These are phyloP conservation scores for Cossypha niveicapilla DNA, from an alignment of 2,797 vertebrate genomes.

Conservation along the genomic window DNA sequence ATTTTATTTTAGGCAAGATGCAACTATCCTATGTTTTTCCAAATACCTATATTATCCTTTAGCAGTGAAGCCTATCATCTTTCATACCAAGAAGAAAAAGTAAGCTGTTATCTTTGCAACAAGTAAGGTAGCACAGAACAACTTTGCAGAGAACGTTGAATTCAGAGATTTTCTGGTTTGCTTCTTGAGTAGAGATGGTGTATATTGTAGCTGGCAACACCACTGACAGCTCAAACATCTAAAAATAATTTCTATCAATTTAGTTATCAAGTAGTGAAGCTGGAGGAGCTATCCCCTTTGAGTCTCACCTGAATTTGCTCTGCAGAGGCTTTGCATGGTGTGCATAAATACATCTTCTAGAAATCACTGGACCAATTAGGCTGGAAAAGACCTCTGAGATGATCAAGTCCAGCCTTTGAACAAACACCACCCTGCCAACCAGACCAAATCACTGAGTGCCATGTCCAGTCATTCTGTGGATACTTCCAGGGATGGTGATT, in stretches of 20 bases:
- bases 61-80: background rate
- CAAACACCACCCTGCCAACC: rapidly evolving
- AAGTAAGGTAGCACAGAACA: background rate
- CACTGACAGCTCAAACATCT: background rate
- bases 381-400: background rate
- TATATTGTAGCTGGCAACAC: background rate
- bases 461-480: rapidly evolving
- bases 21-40: background rate
- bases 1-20: background rate
- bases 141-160: background rate
- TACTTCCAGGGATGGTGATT: background rate
- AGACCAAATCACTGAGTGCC: background rate
- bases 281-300: background rate
- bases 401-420: background rate
- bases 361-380: background rate
- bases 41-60: background rate
- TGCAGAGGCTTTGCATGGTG: background rate
- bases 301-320: background rate
- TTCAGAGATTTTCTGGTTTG: background rate
- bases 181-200: background rate
- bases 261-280: background rate
- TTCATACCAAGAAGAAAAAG: background rate
- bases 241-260: background rate
- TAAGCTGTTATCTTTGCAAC: background rate
- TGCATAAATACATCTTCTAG: background rate